Evolutionary conservation across 2,888 invertebrate genomes (phyloP).

Genomic region (Stratiomys singularior): DNA sequence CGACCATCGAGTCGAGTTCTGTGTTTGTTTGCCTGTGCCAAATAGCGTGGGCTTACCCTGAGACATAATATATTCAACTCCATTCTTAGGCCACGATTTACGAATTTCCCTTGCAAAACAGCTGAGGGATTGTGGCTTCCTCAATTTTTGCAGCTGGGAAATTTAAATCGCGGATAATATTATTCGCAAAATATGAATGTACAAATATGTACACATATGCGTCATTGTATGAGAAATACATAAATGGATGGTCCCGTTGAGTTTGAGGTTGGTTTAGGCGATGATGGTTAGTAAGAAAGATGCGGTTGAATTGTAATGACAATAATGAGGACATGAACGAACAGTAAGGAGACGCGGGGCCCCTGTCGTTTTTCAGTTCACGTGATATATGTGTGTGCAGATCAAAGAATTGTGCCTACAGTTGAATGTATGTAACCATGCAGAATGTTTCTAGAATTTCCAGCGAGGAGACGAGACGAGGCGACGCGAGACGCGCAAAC

Average conservation of each 20-base stretch:
- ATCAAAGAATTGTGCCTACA: background rate
- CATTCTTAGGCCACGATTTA: conserved; percentile 3
- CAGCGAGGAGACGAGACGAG: background rate
- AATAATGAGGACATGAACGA: conserved; percentile 22
- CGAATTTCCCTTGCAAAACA: conserved; percentile 44
- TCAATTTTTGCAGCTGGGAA: conserved; percentile 15
- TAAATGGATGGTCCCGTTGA: background rate
- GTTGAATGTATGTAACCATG: background rate
- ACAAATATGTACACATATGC: background rate
- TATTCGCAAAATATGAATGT: conserved; percentile 44
- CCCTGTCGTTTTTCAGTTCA: background rate
- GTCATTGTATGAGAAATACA: background rate
- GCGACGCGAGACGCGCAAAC: conserved; percentile 26
- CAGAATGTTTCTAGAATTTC: background rate
- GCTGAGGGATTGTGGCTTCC: conserved; percentile 32
- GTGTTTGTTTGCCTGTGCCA: conserved; percentile 38
- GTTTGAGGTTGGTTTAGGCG: background rate
- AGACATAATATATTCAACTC: conserved; percentile 37
- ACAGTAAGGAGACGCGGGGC: background rate
- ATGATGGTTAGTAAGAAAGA: background rate
- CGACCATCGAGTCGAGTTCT: background rate
- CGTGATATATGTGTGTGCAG: background rate
- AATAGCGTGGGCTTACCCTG: conserved; percentile 24
- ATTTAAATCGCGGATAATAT: conserved; percentile 29
- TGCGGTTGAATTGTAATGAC: conserved; percentile 10